phyloP scores from a whole-genome alignment of 1,140 invertebrate species.

The Lucilia sericata region DNA sequence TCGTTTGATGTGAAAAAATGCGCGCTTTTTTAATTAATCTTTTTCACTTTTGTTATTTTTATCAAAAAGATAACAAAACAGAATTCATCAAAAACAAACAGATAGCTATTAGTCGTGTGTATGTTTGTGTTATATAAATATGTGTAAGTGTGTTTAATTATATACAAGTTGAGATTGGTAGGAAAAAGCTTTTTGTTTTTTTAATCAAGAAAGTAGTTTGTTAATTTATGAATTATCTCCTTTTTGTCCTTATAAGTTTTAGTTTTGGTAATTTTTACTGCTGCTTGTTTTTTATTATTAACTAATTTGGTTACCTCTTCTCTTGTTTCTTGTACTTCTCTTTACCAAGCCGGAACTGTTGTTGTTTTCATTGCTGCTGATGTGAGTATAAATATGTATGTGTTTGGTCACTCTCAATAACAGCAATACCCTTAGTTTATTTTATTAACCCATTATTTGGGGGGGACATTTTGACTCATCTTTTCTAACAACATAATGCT shows the following conservation, averaged over 20 bases:
- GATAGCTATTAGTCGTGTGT: not conserved
- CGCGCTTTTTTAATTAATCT: constrained; percentile 22
- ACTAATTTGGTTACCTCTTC: not conserved
- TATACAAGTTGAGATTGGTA: too few species aligned
- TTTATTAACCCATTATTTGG: not conserved
- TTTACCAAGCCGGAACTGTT: constrained; percentile 33
- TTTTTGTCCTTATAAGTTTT: not conserved
- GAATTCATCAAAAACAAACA: constrained; percentile 29
- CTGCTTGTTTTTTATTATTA: not conserved
- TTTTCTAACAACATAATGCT: too few species aligned
- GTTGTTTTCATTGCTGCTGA: constrained; percentile 26
- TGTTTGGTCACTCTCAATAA: not conserved
- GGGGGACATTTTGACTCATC: too few species aligned
- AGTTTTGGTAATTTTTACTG: not conserved
- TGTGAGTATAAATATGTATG: not conserved
- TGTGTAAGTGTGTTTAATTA: too few species aligned
- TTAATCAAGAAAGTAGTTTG: not conserved
- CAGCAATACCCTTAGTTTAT: not conserved
- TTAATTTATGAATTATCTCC: not conserved
- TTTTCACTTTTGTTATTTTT: not conserved
- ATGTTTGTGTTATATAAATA: too few species aligned
- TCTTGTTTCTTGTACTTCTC: not conserved
- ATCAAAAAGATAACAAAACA: constrained; percentile 24
- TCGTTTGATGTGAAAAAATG: not conserved
- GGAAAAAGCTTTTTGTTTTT: too few species aligned